Conservation (phyloP, 2,113 vertebrate genomes). For the Nesogale talazaci region DNA sequence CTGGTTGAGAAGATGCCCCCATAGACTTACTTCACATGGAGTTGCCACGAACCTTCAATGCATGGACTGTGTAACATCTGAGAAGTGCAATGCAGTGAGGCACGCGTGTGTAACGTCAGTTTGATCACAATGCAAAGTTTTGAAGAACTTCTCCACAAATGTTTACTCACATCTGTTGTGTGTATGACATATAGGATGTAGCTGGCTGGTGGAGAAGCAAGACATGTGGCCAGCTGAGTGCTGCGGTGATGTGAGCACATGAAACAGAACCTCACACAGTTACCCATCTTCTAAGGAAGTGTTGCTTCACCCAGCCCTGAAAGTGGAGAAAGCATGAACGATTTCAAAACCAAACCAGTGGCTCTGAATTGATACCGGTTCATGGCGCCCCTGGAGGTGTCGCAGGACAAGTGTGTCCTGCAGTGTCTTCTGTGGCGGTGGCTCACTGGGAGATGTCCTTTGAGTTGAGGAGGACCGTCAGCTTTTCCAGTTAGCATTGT, state of each 20-base stretch:
- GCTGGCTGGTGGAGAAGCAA: not conserved
- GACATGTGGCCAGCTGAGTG: not conserved
- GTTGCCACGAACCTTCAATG: no score
- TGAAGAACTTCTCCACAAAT: no score
- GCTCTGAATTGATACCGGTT: not conserved
- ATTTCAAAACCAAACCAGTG: not conserved
- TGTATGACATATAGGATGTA: not conserved
- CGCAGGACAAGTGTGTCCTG: not conserved
- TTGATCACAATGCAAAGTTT: not conserved
- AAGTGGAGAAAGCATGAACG: not conserved
- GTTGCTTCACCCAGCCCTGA: not conserved
- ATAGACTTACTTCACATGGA: no score
- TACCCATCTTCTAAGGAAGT: not conserved
- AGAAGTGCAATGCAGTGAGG: no score
- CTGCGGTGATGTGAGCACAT: not conserved
- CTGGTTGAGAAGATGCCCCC: no score
- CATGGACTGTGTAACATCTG: no score
- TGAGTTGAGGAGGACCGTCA: not conserved
- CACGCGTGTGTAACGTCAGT: not conserved
- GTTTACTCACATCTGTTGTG: not conserved
- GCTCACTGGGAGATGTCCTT: no score
- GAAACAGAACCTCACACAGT: not conserved
- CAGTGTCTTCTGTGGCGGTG: no score
- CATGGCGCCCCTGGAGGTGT: not conserved
- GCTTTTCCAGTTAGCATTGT: not conserved